These are phyloP conservation scores for Harlomillsia oculata DNA, from an alignment of 1,140 invertebrate genomes.

Conservation along the genomic window DNA sequence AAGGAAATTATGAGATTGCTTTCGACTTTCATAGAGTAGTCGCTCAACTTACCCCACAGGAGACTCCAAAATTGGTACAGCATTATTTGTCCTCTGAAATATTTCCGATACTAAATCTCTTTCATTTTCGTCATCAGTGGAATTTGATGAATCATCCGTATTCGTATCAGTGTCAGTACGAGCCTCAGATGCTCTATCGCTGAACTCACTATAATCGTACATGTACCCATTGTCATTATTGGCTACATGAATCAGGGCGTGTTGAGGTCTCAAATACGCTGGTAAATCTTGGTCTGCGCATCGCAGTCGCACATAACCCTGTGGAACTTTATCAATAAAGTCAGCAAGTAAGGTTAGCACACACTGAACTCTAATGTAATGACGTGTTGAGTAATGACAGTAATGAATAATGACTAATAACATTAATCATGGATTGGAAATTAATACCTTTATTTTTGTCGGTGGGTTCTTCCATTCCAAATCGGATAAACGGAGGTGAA, in stretches of 20 bases:
- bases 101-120: too few relatives aligned
- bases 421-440: neutral
- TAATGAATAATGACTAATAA: neutral
- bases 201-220: slow-evolving; percentile 8
- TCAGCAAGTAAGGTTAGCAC: neutral
- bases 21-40: too few relatives aligned
- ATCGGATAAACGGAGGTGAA: slow-evolving; percentile 47
- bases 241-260: neutral
- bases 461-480: slow-evolving; percentile 53
- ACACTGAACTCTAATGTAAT: neutral
- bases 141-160: neutral
- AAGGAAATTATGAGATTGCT: too few relatives aligned
- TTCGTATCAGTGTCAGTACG: slow-evolving; percentile 2
- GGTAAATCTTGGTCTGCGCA: slow-evolving; percentile 36
- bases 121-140: neutral
- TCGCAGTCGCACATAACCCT: slow-evolving; percentile 37
- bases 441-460: slow-evolving; percentile 45
- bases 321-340: slow-evolving; percentile 16
- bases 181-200: neutral
- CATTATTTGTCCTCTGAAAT: too few relatives aligned
- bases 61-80: too few relatives aligned
- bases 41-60: too few relatives aligned
- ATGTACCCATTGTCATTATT: neutral
- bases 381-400: neutral
- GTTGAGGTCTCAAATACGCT: slow-evolving; percentile 1